phyloP scores from a whole-genome alignment of 2,797 vertebrate genomes.

The Diplodus puntazzo region DNA sequence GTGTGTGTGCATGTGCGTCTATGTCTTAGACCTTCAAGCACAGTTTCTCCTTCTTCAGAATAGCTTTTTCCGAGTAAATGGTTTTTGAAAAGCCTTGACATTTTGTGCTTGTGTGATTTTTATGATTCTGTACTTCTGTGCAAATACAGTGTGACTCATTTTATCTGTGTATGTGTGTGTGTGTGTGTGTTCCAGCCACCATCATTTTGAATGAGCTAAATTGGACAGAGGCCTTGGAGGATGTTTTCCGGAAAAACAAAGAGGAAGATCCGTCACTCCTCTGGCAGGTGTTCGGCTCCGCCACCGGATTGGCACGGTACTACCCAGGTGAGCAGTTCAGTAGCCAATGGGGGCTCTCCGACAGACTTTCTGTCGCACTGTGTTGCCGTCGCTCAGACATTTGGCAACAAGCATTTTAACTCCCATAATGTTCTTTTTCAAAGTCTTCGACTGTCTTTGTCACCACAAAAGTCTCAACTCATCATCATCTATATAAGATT shows the following conservation, averaged over 20 bases:
- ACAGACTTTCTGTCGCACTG: not conserved
- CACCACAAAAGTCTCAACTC: too few relatives aligned
- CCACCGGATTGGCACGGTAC: slow-evolving; percentile 94
- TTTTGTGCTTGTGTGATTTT: slow-evolving; percentile 48
- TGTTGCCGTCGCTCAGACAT: not conserved
- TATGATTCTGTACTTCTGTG: slow-evolving; percentile 35
- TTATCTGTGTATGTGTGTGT: slow-evolving; percentile 34
- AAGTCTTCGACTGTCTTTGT: too few relatives aligned
- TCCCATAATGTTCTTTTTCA: too few relatives aligned
- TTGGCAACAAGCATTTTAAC: too few relatives aligned
- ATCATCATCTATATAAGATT: not conserved
- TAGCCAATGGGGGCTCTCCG: not conserved
- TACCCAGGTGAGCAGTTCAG: slow-evolving; percentile 85
- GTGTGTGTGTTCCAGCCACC: slow-evolving; percentile 85
- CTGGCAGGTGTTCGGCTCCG: slow-evolving; percentile 98
- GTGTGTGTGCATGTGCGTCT: not conserved
- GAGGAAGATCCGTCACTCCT: slow-evolving; percentile 92
- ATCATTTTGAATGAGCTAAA: slow-evolving; percentile 96
- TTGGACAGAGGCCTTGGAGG: slow-evolving; percentile 94
- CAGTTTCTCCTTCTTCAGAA: slow-evolving; percentile 5
- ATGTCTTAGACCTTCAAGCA: not conserved
- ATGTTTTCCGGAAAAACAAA: slow-evolving; percentile 93
- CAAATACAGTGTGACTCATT: slow-evolving; percentile 32
- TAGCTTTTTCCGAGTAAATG: slow-evolving; percentile 28
- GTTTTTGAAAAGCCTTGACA: slow-evolving; percentile 47